Base-by-base conservation (phyloP, 2,888 invertebrate genomes). In the Andricus quercusramuli region DNA sequence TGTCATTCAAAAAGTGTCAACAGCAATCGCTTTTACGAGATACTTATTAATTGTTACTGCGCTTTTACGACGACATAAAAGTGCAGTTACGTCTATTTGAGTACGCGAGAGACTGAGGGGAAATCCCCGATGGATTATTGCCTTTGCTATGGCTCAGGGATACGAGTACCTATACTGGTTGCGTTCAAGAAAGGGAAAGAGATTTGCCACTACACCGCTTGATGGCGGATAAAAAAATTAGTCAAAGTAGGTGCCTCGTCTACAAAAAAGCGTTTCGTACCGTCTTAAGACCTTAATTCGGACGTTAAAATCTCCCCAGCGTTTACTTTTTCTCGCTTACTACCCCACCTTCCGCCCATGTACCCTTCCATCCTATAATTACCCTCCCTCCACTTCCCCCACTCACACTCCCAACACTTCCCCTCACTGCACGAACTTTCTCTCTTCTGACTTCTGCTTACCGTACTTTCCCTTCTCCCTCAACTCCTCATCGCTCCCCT, bases 21-120 rank as follows among this genome's bases (percentile, higher is more conserved):
- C 94, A 93, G 92, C 93, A 93, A 94, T 94, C 93, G 93, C 93
- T 94, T 94, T 94, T 94, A 94, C 93, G 94, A 93, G 93, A 93
- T 93, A 93, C 93, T 94, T 94, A 94, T 94, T 94, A 94, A 94
- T 93, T 93, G 93, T 94, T 94, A 94, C 93, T 93, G 93, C 92
- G 91, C 90, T 93, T 94, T 94, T 94, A 94, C 93, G 94, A 93
- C 89, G 92, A 88, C 92, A 93, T 94, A 94, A 94, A 94, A 93
- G 93, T 94, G 86, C 92, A 88, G 88, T 88, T 89, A 91, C 91
- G 90, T 90, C 86, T 88, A 87, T 90, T 90, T 88, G 88, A 89
- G 90, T 88, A 87, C 85, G 84, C 74, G 51, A 56, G 47, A 74
- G 51, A 56, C 81, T 83, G 87, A 80, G 87, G 89, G 88, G 89